phyloP scores from a whole-genome alignment of 2,797 vertebrate genomes.

The Kryptopterus vitreolus region DNA sequence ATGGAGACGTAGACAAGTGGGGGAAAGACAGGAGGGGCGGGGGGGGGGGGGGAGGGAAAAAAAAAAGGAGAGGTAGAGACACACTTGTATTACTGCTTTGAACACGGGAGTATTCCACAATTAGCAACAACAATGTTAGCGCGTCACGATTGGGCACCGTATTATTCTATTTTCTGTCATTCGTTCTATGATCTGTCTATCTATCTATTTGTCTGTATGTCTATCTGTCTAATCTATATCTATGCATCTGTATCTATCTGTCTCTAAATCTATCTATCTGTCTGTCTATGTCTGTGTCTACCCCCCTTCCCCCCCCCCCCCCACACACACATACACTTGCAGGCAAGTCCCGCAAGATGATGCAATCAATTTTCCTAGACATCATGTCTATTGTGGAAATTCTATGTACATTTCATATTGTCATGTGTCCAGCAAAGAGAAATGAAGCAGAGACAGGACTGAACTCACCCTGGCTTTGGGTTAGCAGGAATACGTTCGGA shows the following conservation, averaged over 20 bases:
- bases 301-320: too few relatives aligned
- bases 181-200: too few relatives aligned
- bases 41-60: too few relatives aligned
- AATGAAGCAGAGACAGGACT: background rate
- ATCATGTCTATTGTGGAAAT: background rate
- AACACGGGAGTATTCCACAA: conserved; percentile 27
- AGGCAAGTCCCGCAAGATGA: background rate
- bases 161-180: too few relatives aligned
- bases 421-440: background rate
- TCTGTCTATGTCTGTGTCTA: too few relatives aligned
- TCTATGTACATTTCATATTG: background rate
- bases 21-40: conserved; percentile 27
- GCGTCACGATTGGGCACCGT: too few relatives aligned
- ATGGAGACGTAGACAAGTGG: conserved; percentile 41
- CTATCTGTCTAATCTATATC: too few relatives aligned
- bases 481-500: conserved; percentile 99
- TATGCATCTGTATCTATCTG: too few relatives aligned
- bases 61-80: conserved; percentile 18
- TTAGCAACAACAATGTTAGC: conserved; percentile 1
- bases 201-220: too few relatives aligned
- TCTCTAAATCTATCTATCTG: too few relatives aligned
- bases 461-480: conserved; percentile 60
- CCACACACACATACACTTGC: too few relatives aligned
- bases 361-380: too few relatives aligned
- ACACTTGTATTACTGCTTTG: conserved; percentile 56